A percentile compares a stretch with the other conserved stretches of the same genome.
Conservation (phyloP, 2,797 vertebrate genomes). For the Oreochromis mossambicus region DNA sequence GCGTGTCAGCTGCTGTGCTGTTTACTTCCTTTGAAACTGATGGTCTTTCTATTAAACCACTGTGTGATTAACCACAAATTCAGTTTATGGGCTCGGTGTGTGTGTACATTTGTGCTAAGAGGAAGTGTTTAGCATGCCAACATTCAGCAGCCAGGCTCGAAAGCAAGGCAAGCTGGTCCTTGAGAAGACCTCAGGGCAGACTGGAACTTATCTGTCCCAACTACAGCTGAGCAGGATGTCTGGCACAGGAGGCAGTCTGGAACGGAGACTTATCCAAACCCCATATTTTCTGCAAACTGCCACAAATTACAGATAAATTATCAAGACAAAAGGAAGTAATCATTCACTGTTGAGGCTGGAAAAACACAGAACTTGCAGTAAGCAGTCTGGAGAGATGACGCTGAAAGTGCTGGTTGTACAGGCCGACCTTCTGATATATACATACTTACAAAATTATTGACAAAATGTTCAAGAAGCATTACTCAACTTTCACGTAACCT, state of each 20-base stretch:
- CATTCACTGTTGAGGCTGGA: not conserved
- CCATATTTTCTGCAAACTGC: not conserved
- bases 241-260: conserved; percentile 21
- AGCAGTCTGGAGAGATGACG: not conserved
- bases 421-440: not conserved
- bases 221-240: conserved; percentile 44
- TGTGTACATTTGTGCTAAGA: not conserved
- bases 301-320: not conserved
- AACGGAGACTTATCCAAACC: not conserved
- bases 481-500: not conserved
- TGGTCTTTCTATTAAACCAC: conserved; percentile 27
- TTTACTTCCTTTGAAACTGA: conserved; percentile 37
- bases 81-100: not conserved
- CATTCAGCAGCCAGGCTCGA: not conserved
- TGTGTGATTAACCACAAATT: conserved; percentile 14
- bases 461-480: not conserved
- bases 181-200: not conserved
- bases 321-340: not conserved
- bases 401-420: not conserved
- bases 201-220: not conserved
- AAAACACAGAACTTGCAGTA: not conserved
- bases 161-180: not conserved
- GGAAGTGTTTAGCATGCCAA: not conserved
- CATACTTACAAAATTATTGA: not conserved
- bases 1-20: conserved; percentile 1